phyloP scores from a whole-genome alignment of 2,888 invertebrate species.

The Hirtodrosophila trivittata region DNA sequence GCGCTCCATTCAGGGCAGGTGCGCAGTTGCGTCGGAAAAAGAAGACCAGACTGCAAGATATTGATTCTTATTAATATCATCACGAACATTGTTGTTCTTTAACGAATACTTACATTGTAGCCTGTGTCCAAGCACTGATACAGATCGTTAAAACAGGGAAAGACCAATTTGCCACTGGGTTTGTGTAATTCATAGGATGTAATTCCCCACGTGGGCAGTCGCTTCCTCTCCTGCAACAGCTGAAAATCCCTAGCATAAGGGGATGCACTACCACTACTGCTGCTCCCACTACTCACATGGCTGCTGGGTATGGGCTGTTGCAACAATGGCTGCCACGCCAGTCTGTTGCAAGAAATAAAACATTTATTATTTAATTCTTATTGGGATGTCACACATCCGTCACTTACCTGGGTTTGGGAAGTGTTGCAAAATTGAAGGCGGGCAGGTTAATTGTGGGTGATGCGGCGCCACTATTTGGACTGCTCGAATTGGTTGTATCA shows the following conservation, averaged over 20 bases:
- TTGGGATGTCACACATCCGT: no score
- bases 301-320: constrained; percentile 91
- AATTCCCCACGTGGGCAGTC: constrained; percentile 96
- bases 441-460: constrained; percentile 47
- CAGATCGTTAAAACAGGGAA: constrained; percentile 94
- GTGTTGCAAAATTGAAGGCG: constrained; percentile 42
- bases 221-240: constrained; percentile 94
- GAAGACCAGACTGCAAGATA: constrained; percentile 84
- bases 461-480: constrained; percentile 47
- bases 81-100: no score
- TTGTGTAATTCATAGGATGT: constrained; percentile 95
- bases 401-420: constrained; percentile 56
- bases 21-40: constrained; percentile 88
- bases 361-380: no score
- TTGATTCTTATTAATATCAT: background rate
- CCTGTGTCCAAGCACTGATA: constrained; percentile 93
- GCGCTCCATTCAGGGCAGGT: constrained; percentile 88
- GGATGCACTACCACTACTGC: constrained; percentile 81
- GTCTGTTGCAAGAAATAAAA: constrained; percentile 79
- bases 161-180: constrained; percentile 92
- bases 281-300: constrained; percentile 76
- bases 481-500: constrained; percentile 20
- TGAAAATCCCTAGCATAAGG: constrained; percentile 94
- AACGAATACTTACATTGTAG: constrained; percentile 85
- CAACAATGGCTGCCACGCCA: constrained; percentile 92